A percentile compares a stretch with the other conserved stretches of the same genome.
Conservation (phyloP, 2,113 vertebrate genomes). For the Acanthisitta chloris region DNA sequence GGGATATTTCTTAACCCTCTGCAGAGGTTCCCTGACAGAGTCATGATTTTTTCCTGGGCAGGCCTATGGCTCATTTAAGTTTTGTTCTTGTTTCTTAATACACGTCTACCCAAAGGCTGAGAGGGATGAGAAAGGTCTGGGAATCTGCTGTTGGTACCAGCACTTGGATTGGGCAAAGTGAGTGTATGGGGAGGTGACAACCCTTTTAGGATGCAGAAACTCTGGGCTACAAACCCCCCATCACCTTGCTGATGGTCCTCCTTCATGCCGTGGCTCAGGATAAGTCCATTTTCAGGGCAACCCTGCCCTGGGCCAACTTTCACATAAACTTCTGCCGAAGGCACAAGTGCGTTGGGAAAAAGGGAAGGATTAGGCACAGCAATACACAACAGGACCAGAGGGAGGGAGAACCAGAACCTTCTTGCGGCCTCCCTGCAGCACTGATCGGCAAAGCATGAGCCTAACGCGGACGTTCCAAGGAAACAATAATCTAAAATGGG, state of each 20-base stretch:
- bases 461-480: not conserved
- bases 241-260: not conserved
- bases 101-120: not conserved
- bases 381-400: not conserved
- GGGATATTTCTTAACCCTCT: not conserved
- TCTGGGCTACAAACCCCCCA: not conserved
- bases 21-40: not conserved
- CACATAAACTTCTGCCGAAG: not conserved
- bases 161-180: not conserved
- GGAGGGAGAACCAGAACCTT: not conserved
- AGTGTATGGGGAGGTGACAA: not conserved
- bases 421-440: not conserved
- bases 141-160: not conserved
- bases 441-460: not conserved
- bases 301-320: not conserved
- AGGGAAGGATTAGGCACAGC: not conserved
- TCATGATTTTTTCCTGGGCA: not conserved
- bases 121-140: not conserved
- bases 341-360: not conserved
- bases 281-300: not conserved
- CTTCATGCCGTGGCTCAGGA: not conserved
- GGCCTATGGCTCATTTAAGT: not conserved
- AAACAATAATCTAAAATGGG: slow-evolving; percentile 40
- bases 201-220: not conserved
- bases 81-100: not conserved